phyloP scores from a whole-genome alignment of 2,113 vertebrate species.

The Hystrix cristata region DNA sequence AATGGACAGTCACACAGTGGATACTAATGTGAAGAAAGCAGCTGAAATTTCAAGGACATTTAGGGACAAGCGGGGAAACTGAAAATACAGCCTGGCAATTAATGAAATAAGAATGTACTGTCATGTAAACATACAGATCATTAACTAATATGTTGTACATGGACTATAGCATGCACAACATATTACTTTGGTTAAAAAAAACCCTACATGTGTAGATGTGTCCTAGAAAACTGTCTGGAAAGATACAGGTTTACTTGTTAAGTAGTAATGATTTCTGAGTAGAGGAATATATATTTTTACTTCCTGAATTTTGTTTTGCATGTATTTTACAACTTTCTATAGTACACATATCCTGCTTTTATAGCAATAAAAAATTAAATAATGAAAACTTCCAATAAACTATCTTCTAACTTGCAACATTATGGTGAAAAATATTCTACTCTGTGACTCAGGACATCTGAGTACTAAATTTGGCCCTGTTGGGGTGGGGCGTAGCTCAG shows the following conservation, averaged over 20 bases:
- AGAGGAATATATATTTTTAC: not conserved
- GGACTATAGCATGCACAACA: not conserved
- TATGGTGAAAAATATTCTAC: not conserved
- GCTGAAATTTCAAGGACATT: not conserved
- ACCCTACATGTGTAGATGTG: not conserved
- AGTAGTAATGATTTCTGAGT: not conserved
- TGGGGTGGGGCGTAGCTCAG: not conserved
- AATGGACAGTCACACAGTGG: not conserved
- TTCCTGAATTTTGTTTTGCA: constrained; percentile 7
- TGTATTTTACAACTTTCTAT: not conserved
- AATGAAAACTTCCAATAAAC: not conserved
- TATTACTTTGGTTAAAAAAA: not conserved
- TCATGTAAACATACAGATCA: not conserved
- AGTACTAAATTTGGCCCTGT: not conserved
- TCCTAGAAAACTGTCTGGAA: not conserved
- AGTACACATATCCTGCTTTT: not conserved
- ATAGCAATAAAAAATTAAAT: not conserved
- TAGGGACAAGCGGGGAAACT: not conserved
- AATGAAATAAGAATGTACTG: not conserved
- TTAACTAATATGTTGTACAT: not conserved
- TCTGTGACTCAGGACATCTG: not conserved
- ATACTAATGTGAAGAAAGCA: not conserved
- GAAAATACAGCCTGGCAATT: not conserved
- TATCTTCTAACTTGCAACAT: not conserved
- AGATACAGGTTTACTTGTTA: not conserved